Percentiles rank a stretch among this genome's conserved stretches.
phyloP scores from a whole-genome alignment of 1,140 invertebrate species.

The Drosophila kikkawai region DNA sequence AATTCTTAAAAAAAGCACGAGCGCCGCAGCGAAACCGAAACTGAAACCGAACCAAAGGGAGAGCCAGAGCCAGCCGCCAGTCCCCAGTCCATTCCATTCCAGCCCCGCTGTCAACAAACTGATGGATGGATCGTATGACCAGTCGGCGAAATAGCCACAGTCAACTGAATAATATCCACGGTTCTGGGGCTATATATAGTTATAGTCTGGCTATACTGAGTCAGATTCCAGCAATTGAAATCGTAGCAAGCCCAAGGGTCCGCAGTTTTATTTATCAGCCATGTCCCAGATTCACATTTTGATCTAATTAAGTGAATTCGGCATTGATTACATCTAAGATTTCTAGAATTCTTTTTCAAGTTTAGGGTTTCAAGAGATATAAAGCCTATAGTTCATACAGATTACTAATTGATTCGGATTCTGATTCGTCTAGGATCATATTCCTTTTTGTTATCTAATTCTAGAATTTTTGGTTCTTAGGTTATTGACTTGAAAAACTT shows the following conservation, averaged over 20 bases:
- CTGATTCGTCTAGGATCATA: not conserved
- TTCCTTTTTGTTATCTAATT: not conserved
- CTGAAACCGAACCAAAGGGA: slow-evolving; percentile 52
- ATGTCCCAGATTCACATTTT: slow-evolving; percentile 22
- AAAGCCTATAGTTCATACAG: too few species aligned
- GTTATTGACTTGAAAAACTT: not conserved
- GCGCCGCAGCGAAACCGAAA: slow-evolving; percentile 53
- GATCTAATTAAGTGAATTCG: slow-evolving; percentile 10
- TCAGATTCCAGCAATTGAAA: slow-evolving; percentile 42
- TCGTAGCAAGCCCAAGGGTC: slow-evolving; percentile 3
- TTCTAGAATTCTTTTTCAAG: not conserved
- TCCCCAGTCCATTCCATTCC: slow-evolving; percentile 60
- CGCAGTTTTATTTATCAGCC: slow-evolving; percentile 15
- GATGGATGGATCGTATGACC: slow-evolving; percentile 49
- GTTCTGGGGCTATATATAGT: slow-evolving; percentile 21
- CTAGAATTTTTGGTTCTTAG: not conserved
- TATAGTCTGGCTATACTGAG: slow-evolving; percentile 26
- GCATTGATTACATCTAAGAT: slow-evolving; percentile 1
- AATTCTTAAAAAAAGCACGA: slow-evolving; percentile 70
- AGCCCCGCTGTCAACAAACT: slow-evolving; percentile 27
- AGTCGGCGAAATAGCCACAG: slow-evolving; percentile 36
- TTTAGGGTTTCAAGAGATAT: not conserved
- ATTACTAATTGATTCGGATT: not conserved
- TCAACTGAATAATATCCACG: slow-evolving; percentile 39
- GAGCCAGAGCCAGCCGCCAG: slow-evolving; percentile 49